Evolutionary conservation across 2,113 vertebrate genomes (phyloP), one percentile per base, ranked within the genome.

Genomic region (Ceyx melanurus): DNA sequence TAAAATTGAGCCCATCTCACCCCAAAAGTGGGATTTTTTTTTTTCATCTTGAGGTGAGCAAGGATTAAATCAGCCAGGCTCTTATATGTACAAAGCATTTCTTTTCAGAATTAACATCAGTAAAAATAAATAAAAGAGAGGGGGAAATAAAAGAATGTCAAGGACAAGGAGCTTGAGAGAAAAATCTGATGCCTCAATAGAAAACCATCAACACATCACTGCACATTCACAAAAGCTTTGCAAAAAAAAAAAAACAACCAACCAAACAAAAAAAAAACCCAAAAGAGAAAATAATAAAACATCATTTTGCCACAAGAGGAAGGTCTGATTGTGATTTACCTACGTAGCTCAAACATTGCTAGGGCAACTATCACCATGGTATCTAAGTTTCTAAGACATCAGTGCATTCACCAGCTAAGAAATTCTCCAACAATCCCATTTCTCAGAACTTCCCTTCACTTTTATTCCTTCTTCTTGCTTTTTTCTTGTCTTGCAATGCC

Each of bases 331-430:
- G 73, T 86, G 86, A 83, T 93, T 93, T 88, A 75, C 48, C 35
- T 71, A 18, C 25, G 4, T 68, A 79, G 76, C 77, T 94, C 89
- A 95, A 95, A 86, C 88, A 96, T 93, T 90, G 93, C 95, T 92
- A 96, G 89, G 95, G 96, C 93, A 96, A 96, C 96, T 85, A 79
- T 96, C 92, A 93, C 95, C 95, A 95, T 95, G 93, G 93, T 79
- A 92, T 90, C 93, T 66, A 70, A 84, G 77, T 62, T 92, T 93
- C 88, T 82, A 84, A 92, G 77, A 79, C 28, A 72, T 57, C 19
- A 0, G 14, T 46, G 15, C 57, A 66, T 89, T 84, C 67, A 84
- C 60, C 64, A 56, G 84, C 84, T 70, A 82, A 88, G 35, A 92
- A 88, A 88, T 84, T 84, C 80, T 94, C 35, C 13, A 84, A 92